A percentile compares a stretch with the other conserved stretches of the same genome.
Conservation (phyloP, 2,888 invertebrate species). For the Antitype chi region DNA sequence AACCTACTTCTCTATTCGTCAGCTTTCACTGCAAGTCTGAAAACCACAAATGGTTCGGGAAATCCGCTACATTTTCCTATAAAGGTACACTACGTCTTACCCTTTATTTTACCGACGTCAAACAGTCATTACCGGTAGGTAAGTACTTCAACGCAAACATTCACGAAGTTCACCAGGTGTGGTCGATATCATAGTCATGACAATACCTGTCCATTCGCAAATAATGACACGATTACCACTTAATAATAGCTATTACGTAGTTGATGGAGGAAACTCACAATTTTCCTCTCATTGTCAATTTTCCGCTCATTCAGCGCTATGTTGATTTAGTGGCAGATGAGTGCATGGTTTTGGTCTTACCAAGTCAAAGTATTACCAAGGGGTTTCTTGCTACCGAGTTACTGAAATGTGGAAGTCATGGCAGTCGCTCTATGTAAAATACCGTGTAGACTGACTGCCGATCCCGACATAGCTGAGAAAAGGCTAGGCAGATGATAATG, state of each 20-base stretch:
- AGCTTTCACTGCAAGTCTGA: not conserved
- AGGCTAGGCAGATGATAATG: too few species aligned
- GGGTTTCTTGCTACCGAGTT: too few species aligned
- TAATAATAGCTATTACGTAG: conserved; percentile 37
- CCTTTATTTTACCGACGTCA: not conserved
- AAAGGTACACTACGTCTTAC: not conserved
- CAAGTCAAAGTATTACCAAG: too few species aligned
- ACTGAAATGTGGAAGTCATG: too few species aligned
- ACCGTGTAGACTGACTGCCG: too few species aligned
- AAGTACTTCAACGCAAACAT: not conserved
- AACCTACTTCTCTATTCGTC: not conserved
- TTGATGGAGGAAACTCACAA: conserved; percentile 12
- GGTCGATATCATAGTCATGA: conserved; percentile 4
- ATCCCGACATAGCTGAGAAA: too few species aligned
- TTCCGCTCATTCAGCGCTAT: conserved; percentile 6
- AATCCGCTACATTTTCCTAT: not conserved
- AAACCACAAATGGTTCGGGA: not conserved
- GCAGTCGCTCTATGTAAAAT: too few species aligned
- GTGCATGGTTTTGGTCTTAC: not conserved
- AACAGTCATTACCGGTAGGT: not conserved
- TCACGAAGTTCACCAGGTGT: not conserved
- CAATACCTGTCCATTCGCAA: conserved; percentile 7
- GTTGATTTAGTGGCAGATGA: not conserved
- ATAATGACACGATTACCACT: conserved; percentile 25
- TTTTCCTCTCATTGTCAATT: conserved; percentile 19